These are phyloP conservation scores for Crenichthys baileyi DNA, from an alignment of 2,797 vertebrate genomes.

Conservation along the genomic window DNA sequence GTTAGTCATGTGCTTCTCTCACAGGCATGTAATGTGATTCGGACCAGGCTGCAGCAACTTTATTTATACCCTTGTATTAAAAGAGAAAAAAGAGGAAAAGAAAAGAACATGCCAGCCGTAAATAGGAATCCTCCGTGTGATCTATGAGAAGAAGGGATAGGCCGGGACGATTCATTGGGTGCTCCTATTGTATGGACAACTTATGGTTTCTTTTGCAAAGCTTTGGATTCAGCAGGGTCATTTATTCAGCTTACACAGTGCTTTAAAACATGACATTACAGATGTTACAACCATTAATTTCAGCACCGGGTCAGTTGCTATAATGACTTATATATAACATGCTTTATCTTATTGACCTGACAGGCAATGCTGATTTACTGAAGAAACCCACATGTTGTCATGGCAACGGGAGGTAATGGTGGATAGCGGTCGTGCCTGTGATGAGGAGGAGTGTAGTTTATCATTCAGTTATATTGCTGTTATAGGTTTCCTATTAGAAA, in stretches of 20 bases:
- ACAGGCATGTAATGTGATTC: conserved; percentile 85
- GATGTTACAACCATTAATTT: conserved; percentile 75
- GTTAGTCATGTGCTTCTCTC: conserved; percentile 84
- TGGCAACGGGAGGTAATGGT: conserved; percentile 78
- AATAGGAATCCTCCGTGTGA: conserved; percentile 83
- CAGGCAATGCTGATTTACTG: conserved; percentile 78
- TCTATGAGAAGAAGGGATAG: conserved; percentile 62
- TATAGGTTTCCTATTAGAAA: conserved; percentile 81
- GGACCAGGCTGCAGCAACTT: conserved; percentile 79
- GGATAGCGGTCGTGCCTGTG: conserved; percentile 68
- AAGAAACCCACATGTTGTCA: conserved; percentile 71
- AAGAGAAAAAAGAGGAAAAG: conserved; percentile 31
- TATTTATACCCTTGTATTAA: conserved; percentile 86
- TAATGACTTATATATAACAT: conserved; percentile 79
- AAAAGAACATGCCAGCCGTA: conserved; percentile 77
- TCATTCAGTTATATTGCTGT: conserved; percentile 77
- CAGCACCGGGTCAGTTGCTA: conserved; percentile 71
- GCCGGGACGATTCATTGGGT: conserved; percentile 54
- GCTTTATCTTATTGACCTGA: conserved; percentile 80
- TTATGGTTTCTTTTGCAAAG: conserved; percentile 30
- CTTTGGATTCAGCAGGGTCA: conserved; percentile 38
- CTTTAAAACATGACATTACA: conserved; percentile 75
- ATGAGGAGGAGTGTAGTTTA: conserved; percentile 68
- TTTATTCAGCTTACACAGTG: conserved; percentile 54
- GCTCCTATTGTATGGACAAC: conserved; percentile 49